These are phyloP conservation scores for Podarcis siculus DNA, from an alignment of 2,797 vertebrate genomes.

Conservation along the genomic window DNA sequence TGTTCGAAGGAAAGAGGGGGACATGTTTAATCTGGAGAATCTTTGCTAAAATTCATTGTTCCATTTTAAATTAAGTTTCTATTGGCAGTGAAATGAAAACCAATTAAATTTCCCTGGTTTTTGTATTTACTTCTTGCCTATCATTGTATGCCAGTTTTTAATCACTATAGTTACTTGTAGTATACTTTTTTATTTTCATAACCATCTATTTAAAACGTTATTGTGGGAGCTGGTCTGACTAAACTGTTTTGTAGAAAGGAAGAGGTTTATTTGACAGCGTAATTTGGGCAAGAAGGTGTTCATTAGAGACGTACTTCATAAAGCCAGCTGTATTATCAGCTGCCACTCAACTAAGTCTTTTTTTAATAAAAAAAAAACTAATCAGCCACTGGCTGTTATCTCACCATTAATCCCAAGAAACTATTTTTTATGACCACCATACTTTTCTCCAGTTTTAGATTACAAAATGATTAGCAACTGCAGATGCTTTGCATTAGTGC, in stretches of 20 bases:
- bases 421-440: slow-evolving; percentile 26
- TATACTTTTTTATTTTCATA: slow-evolving; percentile 40
- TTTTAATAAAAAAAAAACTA: background rate
- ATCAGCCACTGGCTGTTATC: slow-evolving; percentile 39
- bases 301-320: slow-evolving; percentile 29
- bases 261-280: slow-evolving; percentile 50
- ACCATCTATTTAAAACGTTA: slow-evolving; percentile 42
- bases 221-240: slow-evolving; percentile 24
- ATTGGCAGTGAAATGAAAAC: slow-evolving; percentile 43
- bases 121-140: slow-evolving; percentile 16
- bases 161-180: slow-evolving; percentile 51
- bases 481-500: slow-evolving; percentile 54
- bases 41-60: slow-evolving; percentile 14
- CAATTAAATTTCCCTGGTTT: slow-evolving; percentile 40
- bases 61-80: slow-evolving; percentile 16
- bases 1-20: background rate
- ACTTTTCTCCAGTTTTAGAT: slow-evolving; percentile 48
- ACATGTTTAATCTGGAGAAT: background rate
- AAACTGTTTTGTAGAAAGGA: slow-evolving; percentile 56
- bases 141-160: slow-evolving; percentile 41
- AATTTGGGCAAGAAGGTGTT: slow-evolving; percentile 57
- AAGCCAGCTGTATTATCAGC: slow-evolving; percentile 30
- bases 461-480: slow-evolving; percentile 29
- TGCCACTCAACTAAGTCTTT: background rate
- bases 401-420: slow-evolving; percentile 51